Evolutionary conservation across 2,888 invertebrate genomes (phyloP), one percentile per base, ranked within the genome.

Genomic region (Neuroscelio doddi): DNA sequence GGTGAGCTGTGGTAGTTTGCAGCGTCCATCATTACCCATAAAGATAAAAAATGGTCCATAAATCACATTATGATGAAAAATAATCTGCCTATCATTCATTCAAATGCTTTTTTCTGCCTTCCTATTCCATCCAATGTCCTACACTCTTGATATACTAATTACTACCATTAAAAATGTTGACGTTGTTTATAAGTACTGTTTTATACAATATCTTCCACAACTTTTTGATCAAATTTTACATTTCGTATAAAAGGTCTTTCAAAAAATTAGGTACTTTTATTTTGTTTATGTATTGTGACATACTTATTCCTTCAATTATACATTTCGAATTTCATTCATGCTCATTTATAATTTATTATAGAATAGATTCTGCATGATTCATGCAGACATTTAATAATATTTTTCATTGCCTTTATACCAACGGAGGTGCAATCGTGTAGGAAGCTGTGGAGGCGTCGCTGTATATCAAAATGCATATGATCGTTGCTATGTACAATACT

Each of bases 11-110:
- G 42, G 44, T 51, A 57, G 67, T 63, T 55, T 50, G 63, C 32
- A 34, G 41, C 56, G 57, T 24, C 64, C 64, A 61, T 72, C 70
- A 68, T 71, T 76, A 71, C 74, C 70, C 73, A 63, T 63, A 77
- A 73, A 74, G 74, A 77, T 77, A 76, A 78, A 81, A 81, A 82
- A 78, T 76, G 77, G 70, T 74, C 72, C 77, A 79, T 80, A 82
- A 80, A 81, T 82, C 80, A 80, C 76, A 75, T 80, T 79, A 78
- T 74, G 77, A 78, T 75, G 79, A 78, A 74, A 78, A 82, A n/a
- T n/a, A n/a, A n/a, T n/a, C n/a, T n/a, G n/a, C n/a, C n/a, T n/a
- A n/a, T n/a, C n/a, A n/a, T n/a, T n/a, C n/a, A n/a, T n/a, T n/a
- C n/a, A n/a, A n/a, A 73, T 64, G 67, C 50, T 65, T 51, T 65